phyloP scores from a whole-genome alignment of 2,113 vertebrate genomes.

The Melanerpes formicivorus region DNA sequence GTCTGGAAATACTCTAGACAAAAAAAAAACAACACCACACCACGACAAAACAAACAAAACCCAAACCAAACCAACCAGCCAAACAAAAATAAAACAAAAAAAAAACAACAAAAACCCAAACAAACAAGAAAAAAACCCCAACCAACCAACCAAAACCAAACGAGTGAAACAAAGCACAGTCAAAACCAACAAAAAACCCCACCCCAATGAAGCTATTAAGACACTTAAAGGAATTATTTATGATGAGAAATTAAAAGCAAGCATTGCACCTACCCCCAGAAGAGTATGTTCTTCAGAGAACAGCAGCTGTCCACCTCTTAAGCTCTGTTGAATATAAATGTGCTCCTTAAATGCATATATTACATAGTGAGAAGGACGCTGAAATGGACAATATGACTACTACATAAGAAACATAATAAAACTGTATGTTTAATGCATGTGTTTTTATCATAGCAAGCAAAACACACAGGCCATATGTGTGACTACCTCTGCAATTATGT shows the following conservation, averaged over 20 bases:
- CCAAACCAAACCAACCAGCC: too few species aligned
- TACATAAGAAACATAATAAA: neutral
- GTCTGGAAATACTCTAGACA: neutral
- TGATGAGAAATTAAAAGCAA: constrained; percentile 4
- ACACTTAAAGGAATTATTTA: neutral
- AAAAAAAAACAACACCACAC: neutral
- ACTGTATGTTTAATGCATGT: neutral
- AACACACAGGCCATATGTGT: neutral
- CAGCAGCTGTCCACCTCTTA: neutral
- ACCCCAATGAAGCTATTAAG: neutral
- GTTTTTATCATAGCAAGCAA: neutral
- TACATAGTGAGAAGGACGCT: neutral
- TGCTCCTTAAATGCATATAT: neutral
- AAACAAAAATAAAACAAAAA: too few species aligned
- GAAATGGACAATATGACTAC: neutral
- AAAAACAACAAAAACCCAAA: too few species aligned
- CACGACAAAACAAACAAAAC: too few species aligned
- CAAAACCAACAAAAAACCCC: too few species aligned
- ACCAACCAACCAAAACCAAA: too few species aligned
- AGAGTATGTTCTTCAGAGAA: neutral
- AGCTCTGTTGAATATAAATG: neutral
- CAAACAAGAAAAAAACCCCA: too few species aligned
- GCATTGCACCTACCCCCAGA: neutral
- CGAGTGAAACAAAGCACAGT: too few species aligned
- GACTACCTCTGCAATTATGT: neutral